Evolutionary conservation across 2,113 vertebrate genomes (phyloP).

Genomic region (Sterrhoptilus dennistouni): DNA sequence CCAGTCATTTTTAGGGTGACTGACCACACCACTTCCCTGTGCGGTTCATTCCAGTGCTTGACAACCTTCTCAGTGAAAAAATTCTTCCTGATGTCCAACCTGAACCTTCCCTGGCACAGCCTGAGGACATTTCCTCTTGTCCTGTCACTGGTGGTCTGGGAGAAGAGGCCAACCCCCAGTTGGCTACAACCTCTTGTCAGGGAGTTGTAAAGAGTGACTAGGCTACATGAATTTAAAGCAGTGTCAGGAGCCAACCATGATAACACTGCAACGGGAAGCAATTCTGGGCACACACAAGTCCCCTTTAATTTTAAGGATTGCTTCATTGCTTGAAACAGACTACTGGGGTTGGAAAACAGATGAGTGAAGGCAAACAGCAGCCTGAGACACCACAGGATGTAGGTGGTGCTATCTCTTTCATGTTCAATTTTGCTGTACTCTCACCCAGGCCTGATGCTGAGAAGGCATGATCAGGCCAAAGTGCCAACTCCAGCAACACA

Average conservation of each 20-base stretch:
- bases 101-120: background rate
- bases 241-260: background rate
- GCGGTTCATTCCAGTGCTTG: background rate
- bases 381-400: accelerated
- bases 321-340: background rate
- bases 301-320: background rate
- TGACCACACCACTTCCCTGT: background rate
- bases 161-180: background rate
- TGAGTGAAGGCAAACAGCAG: background rate
- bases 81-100: background rate
- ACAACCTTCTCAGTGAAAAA: background rate
- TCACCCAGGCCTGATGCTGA: background rate
- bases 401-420: background rate
- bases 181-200: background rate
- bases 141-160: background rate
- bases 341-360: background rate
- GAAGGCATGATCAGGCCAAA: background rate
- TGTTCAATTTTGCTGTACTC: background rate
- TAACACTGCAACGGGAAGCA: background rate
- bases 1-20: background rate
- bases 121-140: background rate
- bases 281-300: background rate
- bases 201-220: background rate
- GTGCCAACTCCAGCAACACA: accelerated
- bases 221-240: background rate